A percentile compares a stretch with the other conserved stretches of the same genome.
These are phyloP conservation scores for Chydorus sphaericus DNA, from an alignment of 2,888 invertebrate species.

Conservation along the genomic window DNA sequence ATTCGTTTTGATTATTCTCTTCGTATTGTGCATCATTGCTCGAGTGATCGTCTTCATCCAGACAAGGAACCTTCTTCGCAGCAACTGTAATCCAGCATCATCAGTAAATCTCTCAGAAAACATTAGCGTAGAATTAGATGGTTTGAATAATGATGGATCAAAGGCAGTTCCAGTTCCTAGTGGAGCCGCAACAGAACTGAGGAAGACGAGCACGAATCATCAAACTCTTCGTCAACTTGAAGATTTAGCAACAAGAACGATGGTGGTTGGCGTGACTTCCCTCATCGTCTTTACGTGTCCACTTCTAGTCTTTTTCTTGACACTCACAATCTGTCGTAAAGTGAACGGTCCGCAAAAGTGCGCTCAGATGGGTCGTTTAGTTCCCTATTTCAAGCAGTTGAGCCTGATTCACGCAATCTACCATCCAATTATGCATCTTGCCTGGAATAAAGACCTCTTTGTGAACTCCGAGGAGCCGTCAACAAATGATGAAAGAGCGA, in stretches of 20 bases:
- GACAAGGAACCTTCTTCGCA: not conserved
- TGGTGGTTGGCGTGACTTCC: not conserved
- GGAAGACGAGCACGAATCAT: too few relatives aligned
- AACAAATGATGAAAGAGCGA: too few relatives aligned
- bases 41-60: not conserved
- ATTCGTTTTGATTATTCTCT: not conserved
- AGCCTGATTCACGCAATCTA: not conserved
- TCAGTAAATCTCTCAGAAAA: too few relatives aligned
- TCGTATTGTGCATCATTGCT: not conserved
- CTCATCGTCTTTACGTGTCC: not conserved
- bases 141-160: too few relatives aligned
- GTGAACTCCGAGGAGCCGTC: too few relatives aligned
- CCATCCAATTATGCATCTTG: not conserved
- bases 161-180: too few relatives aligned
- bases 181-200: too few relatives aligned
- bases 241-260: not conserved
- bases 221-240: not conserved
- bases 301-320: not conserved
- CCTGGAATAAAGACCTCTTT: too few relatives aligned
- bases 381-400: not conserved
- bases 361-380: not conserved
- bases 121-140: too few relatives aligned
- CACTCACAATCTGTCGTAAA: not conserved
- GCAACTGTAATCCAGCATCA: too few relatives aligned
- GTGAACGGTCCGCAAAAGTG: not conserved